Conservation (phyloP, 2,113 vertebrate species). For the Condylura cristata region DNA sequence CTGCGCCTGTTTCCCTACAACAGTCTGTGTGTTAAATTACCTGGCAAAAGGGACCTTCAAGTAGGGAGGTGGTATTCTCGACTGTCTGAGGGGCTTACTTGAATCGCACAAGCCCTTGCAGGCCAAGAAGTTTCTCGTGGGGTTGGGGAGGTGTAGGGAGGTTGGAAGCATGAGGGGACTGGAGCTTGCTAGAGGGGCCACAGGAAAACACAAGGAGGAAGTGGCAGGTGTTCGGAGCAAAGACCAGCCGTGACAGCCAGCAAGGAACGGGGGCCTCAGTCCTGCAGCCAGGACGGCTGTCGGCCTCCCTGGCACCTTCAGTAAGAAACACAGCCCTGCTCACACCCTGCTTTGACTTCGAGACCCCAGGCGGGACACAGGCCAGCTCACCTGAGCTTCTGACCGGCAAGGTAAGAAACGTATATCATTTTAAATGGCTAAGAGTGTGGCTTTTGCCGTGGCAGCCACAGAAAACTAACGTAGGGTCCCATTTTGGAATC, state of each 20-base stretch:
- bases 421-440: neutral
- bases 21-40: no score
- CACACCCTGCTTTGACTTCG: neutral
- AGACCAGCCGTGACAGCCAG: neutral
- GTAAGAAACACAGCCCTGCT: neutral
- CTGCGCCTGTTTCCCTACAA: no score
- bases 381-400: neutral
- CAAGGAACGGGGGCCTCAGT: neutral
- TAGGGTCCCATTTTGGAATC: neutral
- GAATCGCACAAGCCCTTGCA: neutral
- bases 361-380: neutral
- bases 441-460: no score
- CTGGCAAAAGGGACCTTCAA: neutral
- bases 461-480: neutral
- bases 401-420: no score
- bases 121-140: neutral
- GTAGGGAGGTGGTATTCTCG: neutral
- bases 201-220: neutral
- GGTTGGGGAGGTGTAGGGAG: neutral
- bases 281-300: neutral
- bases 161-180: no score
- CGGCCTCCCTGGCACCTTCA: neutral
- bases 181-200: neutral
- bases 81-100: accelerated
- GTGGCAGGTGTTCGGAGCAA: neutral